Conservation (phyloP, 2,797 vertebrate genomes). For the Rhinella marina region DNA sequence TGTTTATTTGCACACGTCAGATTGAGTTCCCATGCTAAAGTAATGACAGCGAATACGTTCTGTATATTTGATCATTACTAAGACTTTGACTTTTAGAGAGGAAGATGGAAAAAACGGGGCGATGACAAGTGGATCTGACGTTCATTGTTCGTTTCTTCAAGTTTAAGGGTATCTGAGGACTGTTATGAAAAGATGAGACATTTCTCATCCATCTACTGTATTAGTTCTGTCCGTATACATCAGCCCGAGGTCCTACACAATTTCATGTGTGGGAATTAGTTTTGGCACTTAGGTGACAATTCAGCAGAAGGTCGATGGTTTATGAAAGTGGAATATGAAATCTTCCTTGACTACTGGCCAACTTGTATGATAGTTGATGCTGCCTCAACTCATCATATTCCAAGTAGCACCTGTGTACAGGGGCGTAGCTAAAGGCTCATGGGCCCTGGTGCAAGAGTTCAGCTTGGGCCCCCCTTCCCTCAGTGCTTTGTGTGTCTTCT, state of each 20-base stretch:
- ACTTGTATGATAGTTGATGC: not conserved
- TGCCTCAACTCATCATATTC: not conserved
- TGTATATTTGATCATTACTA: not conserved
- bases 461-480: no score
- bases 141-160: not conserved
- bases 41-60: not conserved
- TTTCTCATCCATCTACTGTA: not conserved
- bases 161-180: conserved; percentile 14
- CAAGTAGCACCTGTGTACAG: not conserved
- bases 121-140: not conserved
- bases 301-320: not conserved
- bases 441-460: no score
- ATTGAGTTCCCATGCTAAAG: conserved; percentile 8
- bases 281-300: not conserved
- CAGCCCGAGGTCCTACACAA: not conserved
- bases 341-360: not conserved
- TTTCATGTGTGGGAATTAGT: not conserved
- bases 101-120: not conserved
- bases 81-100: not conserved
- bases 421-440: no score
- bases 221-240: not conserved
- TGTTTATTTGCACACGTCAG: conserved; percentile 42
- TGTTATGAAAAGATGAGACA: not conserved
- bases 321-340: not conserved
- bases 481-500: no score